Conservation (phyloP, 2,888 invertebrate genomes). For the Ectobius pallidus region DNA sequence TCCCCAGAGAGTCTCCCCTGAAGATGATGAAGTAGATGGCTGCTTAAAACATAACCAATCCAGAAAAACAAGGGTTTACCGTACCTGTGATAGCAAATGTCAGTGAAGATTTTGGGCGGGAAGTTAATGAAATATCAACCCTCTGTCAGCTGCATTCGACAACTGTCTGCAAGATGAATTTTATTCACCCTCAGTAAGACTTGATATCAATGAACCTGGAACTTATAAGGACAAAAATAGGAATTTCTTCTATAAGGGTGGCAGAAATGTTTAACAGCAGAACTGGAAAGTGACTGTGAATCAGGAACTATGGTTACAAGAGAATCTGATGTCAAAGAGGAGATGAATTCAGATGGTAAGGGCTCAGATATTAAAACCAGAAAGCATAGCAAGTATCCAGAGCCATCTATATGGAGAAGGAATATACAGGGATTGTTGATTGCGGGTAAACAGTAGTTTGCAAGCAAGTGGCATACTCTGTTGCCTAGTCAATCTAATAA, state of each 20-base stretch:
- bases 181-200: not conserved
- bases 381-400: not conserved
- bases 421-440: too few relatives aligned
- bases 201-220: not conserved
- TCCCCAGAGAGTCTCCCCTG: too few relatives aligned
- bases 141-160: not conserved
- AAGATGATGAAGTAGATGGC: too few relatives aligned
- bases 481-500: too few relatives aligned
- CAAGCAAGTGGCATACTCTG: too few relatives aligned
- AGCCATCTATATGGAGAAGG: too few relatives aligned
- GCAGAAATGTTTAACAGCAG: not conserved
- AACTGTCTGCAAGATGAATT: not conserved
- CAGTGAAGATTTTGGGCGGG: too few relatives aligned
- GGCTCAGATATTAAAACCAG: not conserved
- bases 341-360: not conserved
- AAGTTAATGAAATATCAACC: too few relatives aligned
- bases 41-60: too few relatives aligned
- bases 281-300: not conserved
- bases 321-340: not conserved
- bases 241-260: not conserved
- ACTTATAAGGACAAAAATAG: not conserved
- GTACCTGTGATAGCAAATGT: too few relatives aligned
- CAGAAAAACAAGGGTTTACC: too few relatives aligned
- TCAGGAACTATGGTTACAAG: not conserved
- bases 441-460: too few relatives aligned